phyloP scores from a whole-genome alignment of 2,797 vertebrate genomes.

The Eutrigla gurnardus region DNA sequence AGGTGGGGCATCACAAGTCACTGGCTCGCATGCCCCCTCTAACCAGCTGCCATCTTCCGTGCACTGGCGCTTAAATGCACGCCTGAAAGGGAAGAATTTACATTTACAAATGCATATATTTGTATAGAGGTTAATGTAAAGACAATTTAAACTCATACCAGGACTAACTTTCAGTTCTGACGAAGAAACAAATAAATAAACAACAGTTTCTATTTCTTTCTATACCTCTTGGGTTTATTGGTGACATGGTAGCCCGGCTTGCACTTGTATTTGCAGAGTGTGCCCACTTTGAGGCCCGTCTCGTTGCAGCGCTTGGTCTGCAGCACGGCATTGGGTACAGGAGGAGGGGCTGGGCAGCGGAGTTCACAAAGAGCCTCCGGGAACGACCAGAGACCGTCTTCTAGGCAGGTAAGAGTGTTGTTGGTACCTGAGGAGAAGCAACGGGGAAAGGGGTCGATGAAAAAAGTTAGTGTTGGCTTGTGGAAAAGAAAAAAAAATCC shows the following conservation, averaged over 20 bases:
- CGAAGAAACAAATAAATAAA: neutral
- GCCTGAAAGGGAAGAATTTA: constrained; percentile 76
- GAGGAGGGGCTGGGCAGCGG: constrained; percentile 91
- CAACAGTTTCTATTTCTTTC: neutral
- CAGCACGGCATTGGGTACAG: constrained; percentile 90
- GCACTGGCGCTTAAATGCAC: constrained; percentile 96
- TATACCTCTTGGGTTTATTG: constrained; percentile 86
- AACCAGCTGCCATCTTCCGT: constrained; percentile 96
- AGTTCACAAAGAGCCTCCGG: constrained; percentile 96
- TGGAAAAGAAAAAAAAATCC: neutral
- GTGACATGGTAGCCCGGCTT: constrained; percentile 94
- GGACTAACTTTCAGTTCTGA: neutral
- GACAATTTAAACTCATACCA: neutral
- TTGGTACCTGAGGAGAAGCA: constrained; percentile 87
- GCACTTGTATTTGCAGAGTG: constrained; percentile 98
- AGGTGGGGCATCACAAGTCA: constrained; percentile 93
- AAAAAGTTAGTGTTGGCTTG: neutral
- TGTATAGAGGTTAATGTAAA: neutral
- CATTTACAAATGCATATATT: neutral
- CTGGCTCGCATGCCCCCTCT: constrained; percentile 90
- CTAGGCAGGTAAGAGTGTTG: constrained; percentile 93
- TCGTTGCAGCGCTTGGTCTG: constrained; percentile 92
- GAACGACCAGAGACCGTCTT: constrained; percentile 98
- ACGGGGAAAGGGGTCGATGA: neutral
- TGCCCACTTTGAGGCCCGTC: constrained; percentile 95